Evolutionary conservation across 2,888 invertebrate genomes (phyloP).

Genomic region (Oegoconia quadripuncta): DNA sequence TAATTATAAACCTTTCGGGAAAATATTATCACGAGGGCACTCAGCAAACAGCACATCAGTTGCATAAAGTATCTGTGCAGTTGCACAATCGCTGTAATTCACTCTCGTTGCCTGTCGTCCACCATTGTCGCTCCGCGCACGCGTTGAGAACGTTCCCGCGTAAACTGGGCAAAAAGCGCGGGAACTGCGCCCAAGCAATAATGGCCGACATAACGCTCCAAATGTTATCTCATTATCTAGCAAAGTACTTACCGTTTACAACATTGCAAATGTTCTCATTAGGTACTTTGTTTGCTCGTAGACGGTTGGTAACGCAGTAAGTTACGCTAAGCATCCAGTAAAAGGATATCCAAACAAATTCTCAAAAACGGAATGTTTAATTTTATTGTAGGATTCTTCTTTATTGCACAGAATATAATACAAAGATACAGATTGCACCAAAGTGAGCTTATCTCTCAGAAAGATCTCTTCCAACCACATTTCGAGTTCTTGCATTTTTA

Average conservation of each 20-base stretch:
- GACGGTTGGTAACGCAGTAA: too few relatives aligned
- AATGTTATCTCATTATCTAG: conserved; percentile 62
- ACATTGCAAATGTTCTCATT: conserved; percentile 66
- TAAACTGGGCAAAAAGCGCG: conserved; percentile 72
- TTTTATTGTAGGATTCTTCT: too few relatives aligned
- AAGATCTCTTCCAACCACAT: too few relatives aligned
- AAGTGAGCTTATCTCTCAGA: too few relatives aligned
- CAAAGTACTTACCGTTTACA: conserved; percentile 43
- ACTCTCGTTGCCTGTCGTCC: conserved; percentile 63
- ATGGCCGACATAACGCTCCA: conserved; percentile 73
- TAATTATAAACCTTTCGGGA: conserved; percentile 4
- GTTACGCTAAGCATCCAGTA: too few relatives aligned
- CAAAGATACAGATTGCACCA: too few relatives aligned
- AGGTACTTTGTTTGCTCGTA: conserved; percentile 29
- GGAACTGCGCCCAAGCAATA: conserved; percentile 67
- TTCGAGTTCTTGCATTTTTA: too few relatives aligned
- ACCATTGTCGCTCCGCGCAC: conserved; percentile 69
- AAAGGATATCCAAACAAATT: too few relatives aligned
- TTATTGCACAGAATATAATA: too few relatives aligned
- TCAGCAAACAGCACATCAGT: conserved; percentile 69
- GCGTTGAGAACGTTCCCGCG: conserved; percentile 77
- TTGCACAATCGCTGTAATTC: conserved; percentile 71
- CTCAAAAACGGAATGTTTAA: too few relatives aligned
- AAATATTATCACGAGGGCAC: background rate
- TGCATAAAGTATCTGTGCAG: conserved; percentile 55